Conservation (phyloP, 1,140 invertebrate genomes). For the Caenorhabditis briggsae region DNA sequence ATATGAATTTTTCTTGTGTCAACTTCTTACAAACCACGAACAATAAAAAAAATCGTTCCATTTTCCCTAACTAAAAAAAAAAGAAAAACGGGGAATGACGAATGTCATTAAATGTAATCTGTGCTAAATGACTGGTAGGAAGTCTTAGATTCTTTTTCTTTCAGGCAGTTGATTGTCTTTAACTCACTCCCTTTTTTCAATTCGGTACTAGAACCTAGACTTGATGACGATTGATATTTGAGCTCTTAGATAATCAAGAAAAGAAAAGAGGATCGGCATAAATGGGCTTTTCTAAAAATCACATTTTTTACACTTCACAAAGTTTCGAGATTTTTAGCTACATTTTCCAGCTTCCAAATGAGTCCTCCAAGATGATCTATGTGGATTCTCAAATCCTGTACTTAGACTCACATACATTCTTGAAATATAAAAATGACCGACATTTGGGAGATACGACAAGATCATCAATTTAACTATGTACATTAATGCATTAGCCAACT, state of each 20-base stretch:
- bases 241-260: not conserved
- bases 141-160: slow-evolving; percentile 17
- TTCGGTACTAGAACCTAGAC: not conserved
- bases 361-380: not conserved
- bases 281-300: not conserved
- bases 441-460: not conserved
- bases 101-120: slow-evolving; percentile 49
- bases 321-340: not conserved
- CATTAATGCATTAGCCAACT: slow-evolving; percentile 50
- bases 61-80: not conserved
- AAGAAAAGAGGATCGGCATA: not conserved
- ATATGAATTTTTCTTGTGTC: not conserved
- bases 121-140: slow-evolving; percentile 37
- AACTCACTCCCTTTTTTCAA: not conserved
- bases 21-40: not conserved
- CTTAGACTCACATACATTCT: no score
- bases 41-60: slow-evolving; percentile 4
- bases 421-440: not conserved
- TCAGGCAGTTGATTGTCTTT: not conserved
- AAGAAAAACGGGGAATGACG: slow-evolving; percentile 10
- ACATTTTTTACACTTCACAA: slow-evolving; percentile 15
- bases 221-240: slow-evolving; percentile 3
- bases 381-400: no score
- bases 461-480: slow-evolving; percentile 47
- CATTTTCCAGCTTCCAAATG: not conserved